Evolutionary conservation across 1,140 invertebrate species (phyloP), one percentile per base, ranked within the genome.

Genomic region (Centruroides sculpturatus): DNA sequence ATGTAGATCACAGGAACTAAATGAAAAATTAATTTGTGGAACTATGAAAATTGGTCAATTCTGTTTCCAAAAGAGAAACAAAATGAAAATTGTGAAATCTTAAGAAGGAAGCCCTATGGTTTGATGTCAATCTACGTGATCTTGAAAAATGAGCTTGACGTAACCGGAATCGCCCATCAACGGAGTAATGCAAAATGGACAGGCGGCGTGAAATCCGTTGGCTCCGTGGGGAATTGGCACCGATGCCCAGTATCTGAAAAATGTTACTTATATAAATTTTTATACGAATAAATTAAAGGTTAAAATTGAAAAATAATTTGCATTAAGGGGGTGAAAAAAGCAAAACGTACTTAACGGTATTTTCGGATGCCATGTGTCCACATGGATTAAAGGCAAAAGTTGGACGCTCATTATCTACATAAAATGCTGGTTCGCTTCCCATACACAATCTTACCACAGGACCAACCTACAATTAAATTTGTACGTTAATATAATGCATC

Each of bases 181-280:
- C 51, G 92, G 89, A 66, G 89, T 86, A 56, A 94, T 92, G 79
- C 96, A 99, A 77, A 98, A 99, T 62, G 96, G 96, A 77, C 96
- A 99, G 68, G 97, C 92, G 35, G 93, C 88, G 74, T 94, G 89
- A 75, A 98, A 97, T 63, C 92, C 93, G 77, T 95, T 96, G 49
- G 93, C 98, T 69, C 95, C 95, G 77, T 98, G 93, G 55, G 95
- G 95, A 71, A 98, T 95, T 67, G 91, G 86, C 66, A 98, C 88
- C 68, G 85, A 85, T 55, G 88, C 85, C 91, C 91, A 93, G 76
- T 90, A 93, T 75, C 89, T 92, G 41, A 41, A 41, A 41, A 41
- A 41, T 41, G 41, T n/a, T n/a, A n/a, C n/a, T n/a, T n/a, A n/a
- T n/a, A n/a, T 41, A 41, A 41, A 23, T 53, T 51, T 51, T 0